Percentiles rank a stretch among this genome's conserved stretches.
Evolutionary conservation across 2,888 invertebrate genomes (phyloP).

Genomic region (Ophioninae sp.): DNA sequence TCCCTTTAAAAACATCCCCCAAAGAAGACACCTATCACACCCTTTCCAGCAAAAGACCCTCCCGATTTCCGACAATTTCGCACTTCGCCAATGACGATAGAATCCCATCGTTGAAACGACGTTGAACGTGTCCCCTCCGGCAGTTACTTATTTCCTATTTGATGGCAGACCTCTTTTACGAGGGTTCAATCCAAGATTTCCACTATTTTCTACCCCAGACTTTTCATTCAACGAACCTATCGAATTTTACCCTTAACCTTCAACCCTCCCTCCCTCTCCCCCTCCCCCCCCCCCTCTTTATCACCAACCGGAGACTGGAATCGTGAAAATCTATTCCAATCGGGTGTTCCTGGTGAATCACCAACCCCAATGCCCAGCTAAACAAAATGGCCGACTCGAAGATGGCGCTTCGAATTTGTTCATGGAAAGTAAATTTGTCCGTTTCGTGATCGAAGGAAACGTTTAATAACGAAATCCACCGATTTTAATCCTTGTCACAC

Average conservation of each 20-base stretch:
- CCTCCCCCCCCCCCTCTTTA: not conserved
- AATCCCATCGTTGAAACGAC: constrained; percentile 73
- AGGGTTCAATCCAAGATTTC: constrained; percentile 23
- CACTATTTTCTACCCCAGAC: constrained; percentile 41
- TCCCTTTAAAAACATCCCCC: not conserved
- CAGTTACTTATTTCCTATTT: constrained; percentile 80
- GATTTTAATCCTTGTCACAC: no score
- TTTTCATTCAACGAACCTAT: constrained; percentile 64
- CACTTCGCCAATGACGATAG: constrained; percentile 76
- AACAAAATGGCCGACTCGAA: constrained; percentile 77
- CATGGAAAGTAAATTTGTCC: no score
- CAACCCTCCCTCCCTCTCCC: not conserved
- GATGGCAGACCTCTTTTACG: constrained; percentile 48
- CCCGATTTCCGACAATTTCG: constrained; percentile 79
- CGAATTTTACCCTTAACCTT: constrained; percentile 24
- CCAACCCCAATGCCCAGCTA: constrained; percentile 33
- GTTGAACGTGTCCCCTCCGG: constrained; percentile 76
- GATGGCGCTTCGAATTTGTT: no score
- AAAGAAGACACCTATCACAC: constrained; percentile 7
- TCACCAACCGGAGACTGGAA: constrained; percentile 38
- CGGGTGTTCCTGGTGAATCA: constrained; percentile 63
- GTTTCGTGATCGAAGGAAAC: no score
- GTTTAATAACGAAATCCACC: no score
- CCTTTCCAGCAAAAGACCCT: constrained; percentile 45
- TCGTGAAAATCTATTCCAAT: constrained; percentile 60